Evolutionary conservation across 2,797 vertebrate species (phyloP), one percentile per base, ranked within the genome.

Genomic region (Crocodylus rhombifer): DNA sequence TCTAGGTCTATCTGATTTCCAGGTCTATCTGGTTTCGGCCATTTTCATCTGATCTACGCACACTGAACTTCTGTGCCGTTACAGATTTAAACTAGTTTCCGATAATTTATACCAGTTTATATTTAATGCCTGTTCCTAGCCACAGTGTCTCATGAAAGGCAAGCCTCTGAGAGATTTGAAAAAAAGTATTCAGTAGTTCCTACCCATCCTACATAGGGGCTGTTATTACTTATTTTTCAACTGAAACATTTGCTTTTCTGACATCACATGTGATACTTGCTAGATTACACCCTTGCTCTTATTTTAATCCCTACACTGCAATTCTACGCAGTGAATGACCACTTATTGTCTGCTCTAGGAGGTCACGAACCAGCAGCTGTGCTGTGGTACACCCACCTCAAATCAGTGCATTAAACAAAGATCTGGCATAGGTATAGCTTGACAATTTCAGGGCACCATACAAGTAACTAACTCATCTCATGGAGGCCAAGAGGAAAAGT

Each of bases 131-230:
- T 42, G 42, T 42, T 9, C 42, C 42, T 42, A 42, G 42, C 42
- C 42, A 42, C 69, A 73, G 21, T 42, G 23, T 4, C 36, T 14
- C 36, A 26, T 7, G 13, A 26, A 5, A 26, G 13, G 69, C 36
- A 73, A 13, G 69, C 42, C 42, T 25, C 69, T 73, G 42, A 51
- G 36, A 14, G 15, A 73, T 42, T 23, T 14, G 25, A 73, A 15
- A 26, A 73, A 61, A 91, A 55, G 6, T 36, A 36, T 0, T 0
- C 30, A 74, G 16, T 3, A 0, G 10, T 75, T 86, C 21, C 42
- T 69, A 64, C 26, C 62, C 42, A 42, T 42, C 62, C 83, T 14
- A 25, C 28, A 18, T 69, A 86, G 74, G 20, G 4, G 51, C 76
- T 84, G 2, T 3, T 86, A 62, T 79, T 60, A 15, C 28, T 78